Evolutionary conservation across 2,113 vertebrate genomes (phyloP).

Genomic region (Mastomys natalensis): DNA sequence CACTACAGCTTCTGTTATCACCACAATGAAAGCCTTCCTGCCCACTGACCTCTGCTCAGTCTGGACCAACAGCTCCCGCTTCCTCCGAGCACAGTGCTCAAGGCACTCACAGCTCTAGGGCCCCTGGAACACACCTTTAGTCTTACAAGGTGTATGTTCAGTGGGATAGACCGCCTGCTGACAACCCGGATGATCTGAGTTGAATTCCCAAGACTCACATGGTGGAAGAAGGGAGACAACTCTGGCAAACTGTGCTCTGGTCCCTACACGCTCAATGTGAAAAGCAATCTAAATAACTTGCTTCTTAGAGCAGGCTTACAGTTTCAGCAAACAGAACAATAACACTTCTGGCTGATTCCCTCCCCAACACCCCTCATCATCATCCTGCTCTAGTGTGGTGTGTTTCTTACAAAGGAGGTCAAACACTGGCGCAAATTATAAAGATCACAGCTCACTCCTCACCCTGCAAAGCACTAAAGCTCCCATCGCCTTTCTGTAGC

Average conservation of each 20-base stretch:
- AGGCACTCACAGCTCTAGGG: not conserved
- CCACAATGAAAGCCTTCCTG: not conserved
- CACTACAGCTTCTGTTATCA: not conserved
- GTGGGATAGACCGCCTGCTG: not conserved
- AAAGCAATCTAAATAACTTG: not conserved
- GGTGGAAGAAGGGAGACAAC: not conserved
- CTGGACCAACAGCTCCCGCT: not conserved
- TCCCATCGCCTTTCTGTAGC: not conserved
- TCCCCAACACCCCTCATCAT: not conserved
- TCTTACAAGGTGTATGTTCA: not conserved
- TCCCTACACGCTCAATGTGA: not conserved
- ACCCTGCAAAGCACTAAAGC: not conserved
- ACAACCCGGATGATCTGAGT: not conserved
- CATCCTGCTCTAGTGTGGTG: not conserved
- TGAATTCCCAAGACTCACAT: not conserved
- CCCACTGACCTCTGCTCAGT: not conserved
- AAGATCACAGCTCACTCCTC: constrained; percentile 11
- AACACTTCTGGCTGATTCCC: not conserved
- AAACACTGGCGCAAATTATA: not conserved
- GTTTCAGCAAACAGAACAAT: constrained; percentile 21
- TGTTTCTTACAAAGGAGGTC: not conserved
- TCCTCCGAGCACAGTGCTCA: not conserved
- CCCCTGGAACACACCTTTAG: not conserved
- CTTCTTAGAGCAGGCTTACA: constrained; percentile 2
- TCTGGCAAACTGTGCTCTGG: not conserved